A percentile compares a stretch with the other conserved stretches of the same genome.
Evolutionary conservation across 2,888 invertebrate genomes (phyloP).

Genomic region (Crepidodera aurea): DNA sequence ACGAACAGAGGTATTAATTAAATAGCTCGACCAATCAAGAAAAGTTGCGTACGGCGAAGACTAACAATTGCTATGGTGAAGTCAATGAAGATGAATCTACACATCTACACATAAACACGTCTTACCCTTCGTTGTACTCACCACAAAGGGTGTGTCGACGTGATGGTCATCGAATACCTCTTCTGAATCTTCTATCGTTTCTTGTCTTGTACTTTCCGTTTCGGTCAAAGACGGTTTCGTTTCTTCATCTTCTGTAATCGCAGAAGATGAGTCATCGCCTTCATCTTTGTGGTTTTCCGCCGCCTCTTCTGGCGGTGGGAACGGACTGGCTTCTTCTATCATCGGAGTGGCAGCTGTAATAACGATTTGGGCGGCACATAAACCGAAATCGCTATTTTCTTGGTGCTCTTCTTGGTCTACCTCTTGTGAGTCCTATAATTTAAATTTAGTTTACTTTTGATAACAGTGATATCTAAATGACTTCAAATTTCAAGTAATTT

Average conservation of each 20-base stretch:
- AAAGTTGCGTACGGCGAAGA: too few species aligned
- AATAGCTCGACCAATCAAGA: too few species aligned
- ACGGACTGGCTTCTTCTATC: slow-evolving; percentile 83
- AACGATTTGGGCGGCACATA: slow-evolving; percentile 88
- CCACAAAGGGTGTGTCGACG: slow-evolving; percentile 65
- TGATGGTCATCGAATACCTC: slow-evolving; percentile 65
- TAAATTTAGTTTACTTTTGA: background rate
- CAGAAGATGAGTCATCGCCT: slow-evolving; percentile 23
- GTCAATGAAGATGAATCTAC: background rate
- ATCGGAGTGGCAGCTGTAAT: slow-evolving; percentile 94
- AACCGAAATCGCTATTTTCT: slow-evolving; percentile 65
- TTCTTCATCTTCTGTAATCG: slow-evolving; percentile 25
- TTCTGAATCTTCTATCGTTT: slow-evolving; percentile 40
- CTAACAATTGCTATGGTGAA: too few species aligned
- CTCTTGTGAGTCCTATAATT: slow-evolving; percentile 36
- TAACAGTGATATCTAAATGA: too few species aligned
- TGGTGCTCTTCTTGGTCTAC: slow-evolving; percentile 31
- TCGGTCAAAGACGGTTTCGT: slow-evolving; percentile 11
- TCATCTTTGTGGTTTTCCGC: slow-evolving; percentile 47
- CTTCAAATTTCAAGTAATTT: too few species aligned
- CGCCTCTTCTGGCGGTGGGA: slow-evolving; percentile 69
- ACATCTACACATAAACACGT: background rate
- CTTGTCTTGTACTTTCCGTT: slow-evolving; percentile 10
- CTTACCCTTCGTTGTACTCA: slow-evolving; percentile 42
- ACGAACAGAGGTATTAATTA: too few species aligned